Conservation (phyloP, 2,797 vertebrate species). For the Tokudaia tokunoshimensis region DNA sequence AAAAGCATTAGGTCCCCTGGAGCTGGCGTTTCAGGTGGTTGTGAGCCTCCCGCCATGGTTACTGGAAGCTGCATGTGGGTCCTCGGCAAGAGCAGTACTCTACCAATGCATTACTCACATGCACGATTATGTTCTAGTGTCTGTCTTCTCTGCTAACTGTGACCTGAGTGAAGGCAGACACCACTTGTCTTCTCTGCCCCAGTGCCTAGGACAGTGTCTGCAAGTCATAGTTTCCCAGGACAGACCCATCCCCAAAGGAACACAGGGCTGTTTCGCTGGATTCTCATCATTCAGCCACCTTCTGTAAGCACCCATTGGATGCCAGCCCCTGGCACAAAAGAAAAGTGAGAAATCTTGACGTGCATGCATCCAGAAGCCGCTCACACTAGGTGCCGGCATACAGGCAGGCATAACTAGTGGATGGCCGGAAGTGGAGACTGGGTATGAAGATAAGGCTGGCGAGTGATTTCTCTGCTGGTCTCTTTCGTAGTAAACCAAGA, state of each 20-base stretch:
- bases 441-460: neutral
- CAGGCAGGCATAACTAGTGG: neutral
- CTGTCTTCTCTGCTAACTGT: neutral
- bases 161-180: neutral
- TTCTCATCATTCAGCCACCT: neutral
- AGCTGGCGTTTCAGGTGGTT: neutral
- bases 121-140: neutral
- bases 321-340: neutral
- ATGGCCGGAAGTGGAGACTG: neutral
- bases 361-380: neutral
- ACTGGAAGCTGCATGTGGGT: neutral
- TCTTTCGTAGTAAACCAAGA: neutral
- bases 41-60: neutral
- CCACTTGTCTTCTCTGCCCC: neutral
- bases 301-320: neutral
- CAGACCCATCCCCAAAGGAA: neutral
- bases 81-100: neutral
- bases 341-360: neutral
- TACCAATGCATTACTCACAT: neutral
- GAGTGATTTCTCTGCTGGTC: neutral
- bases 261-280: neutral
- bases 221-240: neutral
- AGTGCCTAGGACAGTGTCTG: neutral
- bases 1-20: neutral
- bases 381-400: neutral